Evolutionary conservation across 2,888 invertebrate species (phyloP).

Genomic region (Perdita meconis): DNA sequence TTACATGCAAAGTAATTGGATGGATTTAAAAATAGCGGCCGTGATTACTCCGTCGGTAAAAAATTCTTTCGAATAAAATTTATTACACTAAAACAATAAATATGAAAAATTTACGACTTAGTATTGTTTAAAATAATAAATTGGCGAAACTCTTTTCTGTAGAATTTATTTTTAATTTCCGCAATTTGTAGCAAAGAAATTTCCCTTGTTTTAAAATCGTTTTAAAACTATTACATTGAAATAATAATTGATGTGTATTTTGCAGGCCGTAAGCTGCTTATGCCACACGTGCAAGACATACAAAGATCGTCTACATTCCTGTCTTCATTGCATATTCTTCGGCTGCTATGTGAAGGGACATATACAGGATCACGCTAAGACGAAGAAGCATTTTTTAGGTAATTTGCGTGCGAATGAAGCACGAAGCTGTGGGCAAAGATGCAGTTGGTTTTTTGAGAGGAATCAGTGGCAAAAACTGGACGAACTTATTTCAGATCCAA

Average conservation of each 20-base stretch:
- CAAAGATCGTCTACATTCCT: conserved; percentile 92
- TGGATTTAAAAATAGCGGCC: conserved; percentile 59
- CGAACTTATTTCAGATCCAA: no score
- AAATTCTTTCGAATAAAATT: conserved; percentile 30
- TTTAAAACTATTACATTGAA: background rate
- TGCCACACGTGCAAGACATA: conserved; percentile 93
- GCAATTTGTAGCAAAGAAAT: no score
- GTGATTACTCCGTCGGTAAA: conserved; percentile 47
- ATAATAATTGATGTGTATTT: conserved; percentile 28
- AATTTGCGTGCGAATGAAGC: conserved; percentile 57
- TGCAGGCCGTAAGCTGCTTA: conserved; percentile 91
- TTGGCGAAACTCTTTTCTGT: no score
- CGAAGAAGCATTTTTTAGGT: conserved; percentile 92
- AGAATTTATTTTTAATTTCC: no score
- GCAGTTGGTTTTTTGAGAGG: no score
- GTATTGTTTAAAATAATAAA: no score
- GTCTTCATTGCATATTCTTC: conserved; percentile 96
- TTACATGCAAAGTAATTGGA: no score
- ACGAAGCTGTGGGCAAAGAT: no score
- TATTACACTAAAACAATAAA: conserved; percentile 46
- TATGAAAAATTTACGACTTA: conserved; percentile 50
- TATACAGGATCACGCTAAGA: conserved; percentile 93
- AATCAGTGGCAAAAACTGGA: no score
- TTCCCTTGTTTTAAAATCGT: no score
- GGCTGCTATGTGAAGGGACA: conserved; percentile 94